phyloP scores from a whole-genome alignment of 1,140 invertebrate genomes.

The Andrena cerasifolii region DNA sequence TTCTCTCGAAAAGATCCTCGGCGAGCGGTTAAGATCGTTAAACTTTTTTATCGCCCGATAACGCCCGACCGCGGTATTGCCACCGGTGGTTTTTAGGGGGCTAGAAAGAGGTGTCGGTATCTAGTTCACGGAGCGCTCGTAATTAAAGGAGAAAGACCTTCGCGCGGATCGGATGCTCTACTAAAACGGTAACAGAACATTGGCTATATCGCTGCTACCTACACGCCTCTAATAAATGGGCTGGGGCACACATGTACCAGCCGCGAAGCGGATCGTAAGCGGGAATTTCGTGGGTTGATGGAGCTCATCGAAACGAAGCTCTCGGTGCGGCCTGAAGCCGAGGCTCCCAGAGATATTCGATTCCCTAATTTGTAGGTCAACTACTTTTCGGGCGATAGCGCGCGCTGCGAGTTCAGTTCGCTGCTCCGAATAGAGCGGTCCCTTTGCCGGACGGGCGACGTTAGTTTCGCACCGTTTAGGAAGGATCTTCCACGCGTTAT shows the following conservation, averaged over 20 bases:
- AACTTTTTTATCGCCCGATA: constrained; percentile 16
- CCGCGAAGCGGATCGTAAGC: too few relatives aligned
- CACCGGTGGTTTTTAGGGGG: not conserved
- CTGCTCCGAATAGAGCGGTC: too few relatives aligned
- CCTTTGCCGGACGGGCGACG: too few relatives aligned
- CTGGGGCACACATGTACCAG: not conserved
- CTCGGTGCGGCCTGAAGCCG: too few relatives aligned
- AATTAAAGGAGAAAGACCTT: not conserved
- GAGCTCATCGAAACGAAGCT: too few relatives aligned
- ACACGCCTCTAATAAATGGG: not conserved
- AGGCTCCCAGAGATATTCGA: too few relatives aligned
- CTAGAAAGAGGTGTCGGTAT: not conserved
- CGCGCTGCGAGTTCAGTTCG: too few relatives aligned
- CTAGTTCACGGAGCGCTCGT: not conserved
- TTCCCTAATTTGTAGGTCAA: too few relatives aligned
- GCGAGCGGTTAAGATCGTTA: constrained; percentile 32
- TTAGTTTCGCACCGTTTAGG: too few relatives aligned
- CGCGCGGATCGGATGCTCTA: not conserved
- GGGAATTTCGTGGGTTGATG: too few relatives aligned
- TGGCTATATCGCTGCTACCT: not conserved
- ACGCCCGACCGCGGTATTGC: not conserved
- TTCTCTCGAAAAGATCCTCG: constrained; percentile 51
- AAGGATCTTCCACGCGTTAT: too few relatives aligned
- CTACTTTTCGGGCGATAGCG: too few relatives aligned
- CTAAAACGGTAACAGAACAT: not conserved